Evolutionary conservation across 2,888 invertebrate genomes (phyloP).

Genomic region (Xestobium rufovillosum): DNA sequence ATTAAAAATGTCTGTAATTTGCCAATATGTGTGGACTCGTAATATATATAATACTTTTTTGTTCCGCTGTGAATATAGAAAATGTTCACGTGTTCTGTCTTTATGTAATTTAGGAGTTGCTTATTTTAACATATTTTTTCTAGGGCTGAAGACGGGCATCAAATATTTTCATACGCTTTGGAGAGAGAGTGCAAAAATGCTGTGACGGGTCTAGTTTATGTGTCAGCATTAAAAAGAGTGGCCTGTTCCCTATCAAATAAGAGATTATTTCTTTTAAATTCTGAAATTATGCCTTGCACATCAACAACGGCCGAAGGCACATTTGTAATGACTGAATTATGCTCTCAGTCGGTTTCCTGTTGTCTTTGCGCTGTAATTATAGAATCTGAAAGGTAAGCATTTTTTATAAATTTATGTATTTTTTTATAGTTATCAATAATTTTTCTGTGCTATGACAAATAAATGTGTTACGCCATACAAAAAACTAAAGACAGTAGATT

Average conservation of each 20-base stretch:
- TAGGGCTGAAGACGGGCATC: conserved; percentile 50
- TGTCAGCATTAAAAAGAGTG: conserved; percentile 63
- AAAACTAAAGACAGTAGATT: no score
- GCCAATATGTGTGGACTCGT: no score
- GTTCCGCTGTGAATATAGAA: no score
- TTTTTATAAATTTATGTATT: conserved; percentile 6
- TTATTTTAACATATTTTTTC: conserved; percentile 16
- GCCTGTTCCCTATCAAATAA: conserved; percentile 76
- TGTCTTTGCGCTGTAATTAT: conserved; percentile 56
- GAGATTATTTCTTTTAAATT: conserved; percentile 64
- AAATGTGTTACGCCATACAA: no score
- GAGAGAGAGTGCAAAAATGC: conserved; percentile 60
- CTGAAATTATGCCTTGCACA: conserved; percentile 51
- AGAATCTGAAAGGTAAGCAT: conserved; percentile 37
- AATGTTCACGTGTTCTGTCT: not conserved
- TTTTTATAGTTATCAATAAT: conserved; percentile 22
- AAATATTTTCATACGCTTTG: conserved; percentile 57
- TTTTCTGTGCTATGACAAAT: no score
- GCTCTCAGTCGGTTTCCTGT: conserved; percentile 59
- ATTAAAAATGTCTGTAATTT: no score
- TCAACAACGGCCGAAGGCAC: conserved; percentile 63
- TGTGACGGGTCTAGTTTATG: conserved; percentile 60
- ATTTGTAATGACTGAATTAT: conserved; percentile 71
- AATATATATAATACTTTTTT: no score
- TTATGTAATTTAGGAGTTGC: conserved; percentile 9